phyloP scores from a whole-genome alignment of 2,888 invertebrate genomes.

The Tetramorium bicarinatum region DNA sequence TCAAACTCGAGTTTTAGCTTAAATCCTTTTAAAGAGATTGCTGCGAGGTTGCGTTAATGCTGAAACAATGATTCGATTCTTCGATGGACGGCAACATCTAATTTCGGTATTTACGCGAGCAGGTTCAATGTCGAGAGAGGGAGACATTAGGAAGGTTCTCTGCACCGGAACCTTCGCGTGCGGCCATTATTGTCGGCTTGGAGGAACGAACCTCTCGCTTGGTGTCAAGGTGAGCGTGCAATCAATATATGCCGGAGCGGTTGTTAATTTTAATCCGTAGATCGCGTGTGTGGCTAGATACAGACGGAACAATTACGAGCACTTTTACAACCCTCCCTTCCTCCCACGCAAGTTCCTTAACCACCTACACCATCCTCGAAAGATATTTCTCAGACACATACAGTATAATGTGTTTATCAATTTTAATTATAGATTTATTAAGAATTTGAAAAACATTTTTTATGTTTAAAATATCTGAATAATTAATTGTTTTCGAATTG shows the following conservation, averaged over 20 bases:
- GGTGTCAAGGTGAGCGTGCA: conserved; percentile 80
- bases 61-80: conserved; percentile 28
- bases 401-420: neutral
- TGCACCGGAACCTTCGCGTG: conserved; percentile 45
- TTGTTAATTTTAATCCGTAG: conserved; percentile 78
- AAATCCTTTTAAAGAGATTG: conserved; percentile 2
- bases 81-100: conserved; percentile 20
- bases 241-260: conserved; percentile 80
- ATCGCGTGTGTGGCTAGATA: conserved; percentile 71
- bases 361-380: conserved; percentile 30
- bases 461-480: neutral
- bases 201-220: conserved; percentile 61
- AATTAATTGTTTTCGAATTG: neutral
- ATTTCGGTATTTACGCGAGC: conserved; percentile 36
- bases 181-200: conserved; percentile 6
- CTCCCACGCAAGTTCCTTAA: conserved; percentile 24
- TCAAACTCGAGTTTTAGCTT: neutral
- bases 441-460: neutral
- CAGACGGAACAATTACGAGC: conserved; percentile 70
- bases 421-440: conserved; percentile 8
- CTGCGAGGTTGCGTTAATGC: conserved; percentile 8
- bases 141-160: conserved; percentile 27
- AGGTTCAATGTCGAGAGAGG: conserved; percentile 41
- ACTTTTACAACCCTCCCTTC: conserved; percentile 66
- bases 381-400: neutral